Percentiles rank a stretch among this genome's conserved stretches.
Conservation (phyloP, 2,888 invertebrate genomes). For the Linhomoeus sp. region DNA sequence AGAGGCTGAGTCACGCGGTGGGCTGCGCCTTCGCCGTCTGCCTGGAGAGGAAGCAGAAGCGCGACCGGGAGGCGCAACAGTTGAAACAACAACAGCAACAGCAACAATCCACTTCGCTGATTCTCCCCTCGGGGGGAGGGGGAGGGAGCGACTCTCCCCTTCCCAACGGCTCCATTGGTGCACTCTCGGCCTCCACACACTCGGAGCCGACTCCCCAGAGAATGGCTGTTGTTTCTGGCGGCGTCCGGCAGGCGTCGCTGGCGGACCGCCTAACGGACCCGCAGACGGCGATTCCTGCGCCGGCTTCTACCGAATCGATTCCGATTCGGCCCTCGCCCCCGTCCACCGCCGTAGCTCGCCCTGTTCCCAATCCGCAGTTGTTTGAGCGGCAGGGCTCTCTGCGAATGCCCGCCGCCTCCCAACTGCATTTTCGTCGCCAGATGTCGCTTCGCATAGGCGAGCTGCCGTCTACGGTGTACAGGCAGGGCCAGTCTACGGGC, state of each 20-base stretch:
- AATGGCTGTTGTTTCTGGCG: constrained; percentile 9
- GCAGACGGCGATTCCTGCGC: constrained; percentile 15
- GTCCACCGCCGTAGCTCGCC: constrained; percentile 54
- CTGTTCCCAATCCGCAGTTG: constrained; percentile 82
- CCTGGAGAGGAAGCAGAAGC: constrained; percentile 82
- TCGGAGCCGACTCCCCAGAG: too few relatives aligned
- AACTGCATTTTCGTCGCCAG: constrained; percentile 18
- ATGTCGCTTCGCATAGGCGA: constrained; percentile 44
- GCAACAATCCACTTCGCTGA: not conserved
- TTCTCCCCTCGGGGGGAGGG: not conserved
- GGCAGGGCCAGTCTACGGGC: not conserved
- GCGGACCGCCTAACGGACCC: constrained; percentile 13
- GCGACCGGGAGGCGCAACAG: constrained; percentile 60
- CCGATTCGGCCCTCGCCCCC: not conserved
- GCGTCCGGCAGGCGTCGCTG: constrained; percentile 17
- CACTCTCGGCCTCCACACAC: too few relatives aligned
- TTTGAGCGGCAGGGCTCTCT: constrained; percentile 85
- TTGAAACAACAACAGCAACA: not conserved
- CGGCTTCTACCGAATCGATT: constrained; percentile 5
- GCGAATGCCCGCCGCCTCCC: constrained; percentile 47
- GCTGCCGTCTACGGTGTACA: constrained; percentile 52
- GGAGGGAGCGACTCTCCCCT: not conserved
- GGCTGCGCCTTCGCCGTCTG: constrained; percentile 98
- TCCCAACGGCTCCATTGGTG: not conserved
- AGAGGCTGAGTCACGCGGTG: constrained; percentile 91